Percentiles rank a stretch among this genome's conserved stretches.
Evolutionary conservation across 2,888 invertebrate species (phyloP).

Genomic region (Rapana venosa): DNA sequence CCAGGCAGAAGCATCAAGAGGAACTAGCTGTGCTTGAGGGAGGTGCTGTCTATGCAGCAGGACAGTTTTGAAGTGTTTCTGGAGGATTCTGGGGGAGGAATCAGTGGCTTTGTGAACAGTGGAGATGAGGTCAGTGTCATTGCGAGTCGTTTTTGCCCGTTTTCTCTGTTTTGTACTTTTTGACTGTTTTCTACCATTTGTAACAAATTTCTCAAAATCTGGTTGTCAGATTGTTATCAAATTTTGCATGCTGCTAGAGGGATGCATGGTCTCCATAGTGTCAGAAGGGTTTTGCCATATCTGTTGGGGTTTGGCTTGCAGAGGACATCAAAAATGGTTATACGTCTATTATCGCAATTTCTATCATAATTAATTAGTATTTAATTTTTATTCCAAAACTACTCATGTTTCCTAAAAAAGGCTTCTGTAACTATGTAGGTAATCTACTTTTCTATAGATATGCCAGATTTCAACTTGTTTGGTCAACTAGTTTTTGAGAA

Average conservation of each 20-base stretch:
- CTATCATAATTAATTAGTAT: background rate
- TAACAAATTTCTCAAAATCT: background rate
- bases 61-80: background rate
- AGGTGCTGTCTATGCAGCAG: background rate
- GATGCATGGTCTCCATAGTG: background rate
- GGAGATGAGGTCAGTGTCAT: background rate
- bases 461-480: background rate
- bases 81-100: background rate
- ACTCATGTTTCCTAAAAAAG: background rate
- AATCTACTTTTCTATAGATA: background rate
- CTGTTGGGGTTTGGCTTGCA: background rate
- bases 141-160: background rate
- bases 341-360: no score
- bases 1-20: background rate
- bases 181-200: background rate
- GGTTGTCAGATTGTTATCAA: background rate
- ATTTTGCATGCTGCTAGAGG: background rate
- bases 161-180: background rate
- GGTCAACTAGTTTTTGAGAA: background rate
- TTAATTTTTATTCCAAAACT: background rate
- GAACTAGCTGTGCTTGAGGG: background rate
- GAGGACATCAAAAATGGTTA: no score
- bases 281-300: background rate
- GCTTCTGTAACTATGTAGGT: background rate
- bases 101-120: background rate